Conservation (phyloP, 2,888 invertebrate genomes). For the Suillia variegata region DNA sequence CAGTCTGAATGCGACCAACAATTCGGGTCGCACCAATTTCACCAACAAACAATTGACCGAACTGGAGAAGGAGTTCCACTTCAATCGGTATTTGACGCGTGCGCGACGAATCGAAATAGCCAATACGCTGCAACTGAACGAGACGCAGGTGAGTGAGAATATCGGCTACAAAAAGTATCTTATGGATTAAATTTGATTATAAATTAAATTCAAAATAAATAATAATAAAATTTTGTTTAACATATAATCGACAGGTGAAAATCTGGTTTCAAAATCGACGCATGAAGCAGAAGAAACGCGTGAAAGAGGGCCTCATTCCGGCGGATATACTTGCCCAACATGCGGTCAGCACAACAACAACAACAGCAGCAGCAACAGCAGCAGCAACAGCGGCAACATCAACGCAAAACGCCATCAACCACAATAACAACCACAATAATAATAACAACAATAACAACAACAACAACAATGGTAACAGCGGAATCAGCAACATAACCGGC, state of each 20-base stretch:
- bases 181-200: no score
- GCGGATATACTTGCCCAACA: constrained; percentile 66
- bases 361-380: constrained; percentile 31
- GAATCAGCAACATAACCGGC: constrained; percentile 20
- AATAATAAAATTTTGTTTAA: no score
- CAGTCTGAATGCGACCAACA: constrained; percentile 64
- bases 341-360: no score
- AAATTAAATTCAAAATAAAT: no score
- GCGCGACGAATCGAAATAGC: constrained; percentile 98
- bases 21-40: constrained; percentile 96
- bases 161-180: background rate
- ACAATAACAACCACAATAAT: no score
- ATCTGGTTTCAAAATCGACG: constrained; percentile 99
- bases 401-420: constrained; percentile 36
- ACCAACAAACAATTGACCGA: constrained; percentile 99
- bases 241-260: constrained; percentile 71
- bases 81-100: constrained; percentile 97
- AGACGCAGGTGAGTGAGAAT: constrained; percentile 73
- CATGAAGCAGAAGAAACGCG: constrained; percentile 98
- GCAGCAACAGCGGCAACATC: constrained; percentile 27
- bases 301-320: constrained; percentile 87
- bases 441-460: constrained; percentile 9
- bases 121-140: constrained; percentile 92
- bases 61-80: constrained; percentile 98
- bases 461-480: constrained; percentile 8